A percentile compares a stretch with the other conserved stretches of the same genome.
phyloP scores from a whole-genome alignment of 2,113 vertebrate species.

The Cynoglossus semilaevis region DNA sequence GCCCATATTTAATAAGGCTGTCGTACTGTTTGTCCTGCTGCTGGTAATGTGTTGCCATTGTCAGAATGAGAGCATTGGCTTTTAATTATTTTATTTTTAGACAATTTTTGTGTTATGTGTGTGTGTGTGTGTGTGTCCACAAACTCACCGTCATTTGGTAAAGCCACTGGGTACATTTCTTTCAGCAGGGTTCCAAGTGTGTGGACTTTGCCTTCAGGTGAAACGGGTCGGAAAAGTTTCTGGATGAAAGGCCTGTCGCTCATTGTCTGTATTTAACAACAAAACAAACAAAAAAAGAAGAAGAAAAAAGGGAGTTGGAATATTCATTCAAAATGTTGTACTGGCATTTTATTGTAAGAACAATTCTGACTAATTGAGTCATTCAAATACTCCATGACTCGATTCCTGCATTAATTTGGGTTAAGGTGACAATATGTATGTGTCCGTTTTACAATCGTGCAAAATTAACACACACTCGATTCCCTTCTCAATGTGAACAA shows the following conservation, averaged over 20 bases:
- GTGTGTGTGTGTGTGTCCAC: not conserved
- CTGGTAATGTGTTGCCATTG: not conserved
- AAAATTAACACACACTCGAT: no score
- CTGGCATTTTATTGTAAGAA: no score
- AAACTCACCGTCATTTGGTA: constrained; percentile 83
- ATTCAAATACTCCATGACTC: no score
- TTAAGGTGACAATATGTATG: no score
- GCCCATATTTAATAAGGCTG: constrained; percentile 10
- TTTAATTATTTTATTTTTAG: not conserved
- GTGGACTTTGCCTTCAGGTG: constrained; percentile 83
- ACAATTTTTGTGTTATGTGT: not conserved
- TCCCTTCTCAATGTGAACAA: no score
- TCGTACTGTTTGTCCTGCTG: not conserved
- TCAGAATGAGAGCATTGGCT: not conserved
- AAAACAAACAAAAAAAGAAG: constrained; percentile 1
- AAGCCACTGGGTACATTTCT: constrained; percentile 85
- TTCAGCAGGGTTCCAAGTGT: constrained; percentile 90
- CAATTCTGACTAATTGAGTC: no score
- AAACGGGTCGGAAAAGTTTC: constrained; percentile 91
- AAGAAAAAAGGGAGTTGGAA: no score
- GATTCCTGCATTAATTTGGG: no score
- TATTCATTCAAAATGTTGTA: no score
- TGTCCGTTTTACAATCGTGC: no score
- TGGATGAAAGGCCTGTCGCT: constrained; percentile 94
- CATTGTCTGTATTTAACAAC: constrained; percentile 75